Evolutionary conservation across 2,888 invertebrate genomes (phyloP).

Genomic region (Chromoteleia sp.): DNA sequence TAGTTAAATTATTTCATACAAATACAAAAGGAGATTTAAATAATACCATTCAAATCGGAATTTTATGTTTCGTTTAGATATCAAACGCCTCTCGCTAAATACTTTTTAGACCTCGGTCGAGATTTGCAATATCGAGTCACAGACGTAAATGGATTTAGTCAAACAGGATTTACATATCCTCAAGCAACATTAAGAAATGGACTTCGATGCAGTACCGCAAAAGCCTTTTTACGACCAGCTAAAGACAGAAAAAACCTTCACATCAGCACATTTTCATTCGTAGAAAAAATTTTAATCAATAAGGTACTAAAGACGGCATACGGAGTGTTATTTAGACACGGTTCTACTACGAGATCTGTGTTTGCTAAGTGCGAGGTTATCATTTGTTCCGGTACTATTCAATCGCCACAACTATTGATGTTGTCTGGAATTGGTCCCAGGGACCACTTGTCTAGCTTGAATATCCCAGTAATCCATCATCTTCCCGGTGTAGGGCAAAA

Average conservation of each 20-base stretch:
- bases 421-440: constrained; percentile 92
- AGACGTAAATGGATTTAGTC: constrained; percentile 92
- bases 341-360: constrained; percentile 85
- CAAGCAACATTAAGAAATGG: constrained; percentile 92
- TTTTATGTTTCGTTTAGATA: constrained; percentile 83
- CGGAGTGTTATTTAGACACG: constrained; percentile 89
- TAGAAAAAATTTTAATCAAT: constrained; percentile 89
- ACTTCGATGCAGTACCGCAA: constrained; percentile 92
- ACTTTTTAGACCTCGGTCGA: constrained; percentile 89
- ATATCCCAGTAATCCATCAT: constrained; percentile 87
- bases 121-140: constrained; percentile 89
- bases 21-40: no score
- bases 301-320: constrained; percentile 87
- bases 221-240: constrained; percentile 91
- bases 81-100: constrained; percentile 89
- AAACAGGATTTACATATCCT: constrained; percentile 91
- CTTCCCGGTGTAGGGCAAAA: constrained; percentile 92
- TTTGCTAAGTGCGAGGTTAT: constrained; percentile 91
- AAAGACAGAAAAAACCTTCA: constrained; percentile 90
- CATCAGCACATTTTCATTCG: constrained; percentile 89
- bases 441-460: constrained; percentile 87
- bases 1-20: no score
- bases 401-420: constrained; percentile 94
- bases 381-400: constrained; percentile 91
- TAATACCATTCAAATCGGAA: background rate